Percentiles rank a stretch among this genome's conserved stretches.
These are phyloP conservation scores for Cactoblastis cactorum DNA, from an alignment of 2,888 invertebrate species.

Conservation along the genomic window DNA sequence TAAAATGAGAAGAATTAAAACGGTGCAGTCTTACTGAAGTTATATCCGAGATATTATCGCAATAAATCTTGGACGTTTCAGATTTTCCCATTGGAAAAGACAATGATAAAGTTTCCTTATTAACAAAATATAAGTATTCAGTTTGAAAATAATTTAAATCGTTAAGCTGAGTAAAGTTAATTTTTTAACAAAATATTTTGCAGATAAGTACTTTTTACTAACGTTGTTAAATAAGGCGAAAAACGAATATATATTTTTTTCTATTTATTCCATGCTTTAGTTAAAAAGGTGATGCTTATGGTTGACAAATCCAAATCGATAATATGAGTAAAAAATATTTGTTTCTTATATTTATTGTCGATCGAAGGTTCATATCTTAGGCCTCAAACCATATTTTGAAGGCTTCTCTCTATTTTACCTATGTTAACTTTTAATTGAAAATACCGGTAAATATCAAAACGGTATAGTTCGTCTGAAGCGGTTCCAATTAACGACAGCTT, in stretches of 20 bases:
- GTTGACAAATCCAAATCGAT: too few species aligned
- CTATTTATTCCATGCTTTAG: too few species aligned
- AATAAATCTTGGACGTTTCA: constrained; percentile 7
- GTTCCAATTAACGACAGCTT: constrained; percentile 12
- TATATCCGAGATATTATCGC: constrained; percentile 6
- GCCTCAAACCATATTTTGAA: too few species aligned
- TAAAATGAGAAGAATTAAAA: constrained; percentile 18
- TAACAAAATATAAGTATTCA: neutral
- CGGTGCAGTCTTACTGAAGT: constrained; percentile 9
- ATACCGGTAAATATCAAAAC: neutral
- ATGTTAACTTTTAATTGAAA: neutral
- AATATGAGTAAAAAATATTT: too few species aligned
- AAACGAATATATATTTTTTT: too few species aligned
- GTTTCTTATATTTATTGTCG: too few species aligned
- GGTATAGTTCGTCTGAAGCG: constrained; percentile 3
- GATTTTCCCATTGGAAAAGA: neutral
- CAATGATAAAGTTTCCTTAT: neutral
- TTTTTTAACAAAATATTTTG: neutral
- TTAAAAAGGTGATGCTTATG: too few species aligned
- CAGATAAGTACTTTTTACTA: neutral
- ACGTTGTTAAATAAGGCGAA: too few species aligned
- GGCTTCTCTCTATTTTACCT: neutral
- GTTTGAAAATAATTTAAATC: neutral
- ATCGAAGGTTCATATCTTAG: too few species aligned
- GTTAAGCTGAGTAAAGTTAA: neutral